These are phyloP conservation scores for Athene noctua DNA, from an alignment of 2,113 vertebrate species.

Conservation along the genomic window DNA sequence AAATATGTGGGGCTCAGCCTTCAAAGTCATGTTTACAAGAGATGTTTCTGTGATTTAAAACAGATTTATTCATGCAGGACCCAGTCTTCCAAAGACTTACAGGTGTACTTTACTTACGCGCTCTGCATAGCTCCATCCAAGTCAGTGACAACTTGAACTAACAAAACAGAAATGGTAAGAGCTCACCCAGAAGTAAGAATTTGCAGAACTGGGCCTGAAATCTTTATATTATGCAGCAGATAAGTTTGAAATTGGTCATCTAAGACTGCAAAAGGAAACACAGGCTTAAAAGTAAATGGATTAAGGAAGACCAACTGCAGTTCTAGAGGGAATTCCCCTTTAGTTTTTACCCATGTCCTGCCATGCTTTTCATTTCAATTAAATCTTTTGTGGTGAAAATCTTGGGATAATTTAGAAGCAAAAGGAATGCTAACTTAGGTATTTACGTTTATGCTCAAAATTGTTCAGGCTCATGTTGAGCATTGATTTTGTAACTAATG, in stretches of 20 bases:
- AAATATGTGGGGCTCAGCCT: neutral
- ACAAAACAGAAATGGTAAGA: neutral
- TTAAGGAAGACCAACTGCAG: neutral
- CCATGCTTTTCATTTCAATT: neutral
- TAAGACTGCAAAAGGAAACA: neutral
- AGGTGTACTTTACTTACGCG: neutral
- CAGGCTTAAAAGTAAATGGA: neutral
- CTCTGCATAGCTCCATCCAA: neutral
- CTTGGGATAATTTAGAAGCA: neutral
- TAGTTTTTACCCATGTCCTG: neutral
- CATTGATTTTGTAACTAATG: neutral
- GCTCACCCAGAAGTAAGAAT: neutral
- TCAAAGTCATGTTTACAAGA: neutral
- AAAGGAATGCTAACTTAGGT: neutral
- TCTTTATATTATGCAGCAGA: neutral
- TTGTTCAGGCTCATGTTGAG: neutral
- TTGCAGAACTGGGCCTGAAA: neutral
- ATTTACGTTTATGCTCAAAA: neutral
- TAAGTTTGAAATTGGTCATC: neutral
- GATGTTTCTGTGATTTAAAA: constrained; percentile 1
- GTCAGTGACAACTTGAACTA: neutral
- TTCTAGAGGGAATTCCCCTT: neutral
- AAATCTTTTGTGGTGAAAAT: neutral
- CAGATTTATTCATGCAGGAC: neutral
- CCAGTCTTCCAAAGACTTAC: neutral